Evolutionary conservation across 2,797 vertebrate species (phyloP).

Genomic region (Sebastes cheni): DNA sequence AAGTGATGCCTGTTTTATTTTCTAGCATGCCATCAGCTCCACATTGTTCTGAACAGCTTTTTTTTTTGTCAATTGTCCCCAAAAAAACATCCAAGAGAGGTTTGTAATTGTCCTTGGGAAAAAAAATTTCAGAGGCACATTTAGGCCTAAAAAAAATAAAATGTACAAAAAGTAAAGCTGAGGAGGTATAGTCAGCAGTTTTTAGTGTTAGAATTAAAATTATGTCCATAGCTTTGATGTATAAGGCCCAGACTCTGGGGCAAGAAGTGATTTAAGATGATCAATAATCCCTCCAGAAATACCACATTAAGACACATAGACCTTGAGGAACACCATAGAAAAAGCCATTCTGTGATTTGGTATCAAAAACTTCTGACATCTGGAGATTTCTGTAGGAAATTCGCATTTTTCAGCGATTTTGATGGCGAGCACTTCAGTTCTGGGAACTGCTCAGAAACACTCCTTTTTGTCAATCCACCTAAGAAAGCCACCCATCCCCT

Average conservation of each 20-base stretch:
- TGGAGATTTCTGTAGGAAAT: no score
- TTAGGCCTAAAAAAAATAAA: not conserved
- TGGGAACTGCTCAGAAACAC: no score
- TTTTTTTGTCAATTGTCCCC: not conserved
- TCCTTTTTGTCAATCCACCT: no score
- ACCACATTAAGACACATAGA: no score
- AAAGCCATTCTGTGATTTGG: no score
- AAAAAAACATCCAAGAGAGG: not conserved
- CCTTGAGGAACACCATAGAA: no score
- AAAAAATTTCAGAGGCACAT: not conserved
- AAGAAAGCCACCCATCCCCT: no score
- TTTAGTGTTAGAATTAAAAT: not conserved
- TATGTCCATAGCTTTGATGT: constrained; percentile 3
- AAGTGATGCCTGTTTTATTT: not conserved
- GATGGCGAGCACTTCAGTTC: no score
- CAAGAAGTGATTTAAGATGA: no score
- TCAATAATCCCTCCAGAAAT: no score
- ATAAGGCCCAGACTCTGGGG: not conserved
- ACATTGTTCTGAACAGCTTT: not conserved
- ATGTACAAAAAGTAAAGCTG: not conserved
- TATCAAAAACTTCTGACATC: no score
- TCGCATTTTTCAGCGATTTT: no score
- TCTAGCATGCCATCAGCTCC: not conserved
- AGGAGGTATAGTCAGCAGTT: not conserved
- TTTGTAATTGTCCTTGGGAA: not conserved